Evolutionary conservation across 2,113 vertebrate species (phyloP), one percentile per base, ranked within the genome.

Genomic region (Menidia beryllina): DNA sequence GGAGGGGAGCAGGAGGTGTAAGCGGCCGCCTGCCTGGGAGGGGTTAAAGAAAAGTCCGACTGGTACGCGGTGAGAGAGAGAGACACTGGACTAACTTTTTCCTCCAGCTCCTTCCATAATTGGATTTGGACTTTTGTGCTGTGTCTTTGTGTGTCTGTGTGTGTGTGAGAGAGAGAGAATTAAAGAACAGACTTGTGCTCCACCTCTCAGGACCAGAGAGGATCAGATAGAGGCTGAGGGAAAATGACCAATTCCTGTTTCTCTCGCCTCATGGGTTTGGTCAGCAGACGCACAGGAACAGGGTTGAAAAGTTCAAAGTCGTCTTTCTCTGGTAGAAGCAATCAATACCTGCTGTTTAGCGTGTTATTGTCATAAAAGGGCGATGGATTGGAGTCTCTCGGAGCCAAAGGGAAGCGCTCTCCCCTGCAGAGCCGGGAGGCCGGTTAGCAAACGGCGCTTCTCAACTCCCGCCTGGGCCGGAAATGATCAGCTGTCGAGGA

Each of bases 211-310:
- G 47, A 68, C 70, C 23, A 81, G n/a, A n/a, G n/a, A 71, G 60
- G 79, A 86, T 80, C 84, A 84, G 84, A 88, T 82, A 80, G 53
- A 60, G 49, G 36, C 43, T 20, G 0, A 39, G 79, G n/a, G 81
- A 86, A 88, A 88, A 78, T 82, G 81, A 75, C 76, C 84, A 82
- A 63, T 79, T 77, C 69, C 20, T 63, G 36, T 39, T 68, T 51
- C 48, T 41, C 30, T 43, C 58, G 39, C 73, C 36, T 63, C 19
- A 9, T 61, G 51, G 62, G 53, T 51, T n/a, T 15, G 7, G 69
- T 77, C 58, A 39, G 52, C 61, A n/a, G 51, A 43, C 64, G n/a
- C 41, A 43, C 62, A 30, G 53, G n/a, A 25, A 66, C 58, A 43
- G 68, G 61, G 78, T 72, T 81, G 81, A 86, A 78, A 72, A 77